phyloP scores from a whole-genome alignment of 53 echinoderm and acorn worm genomes.

The Echinarachnius parma region DNA sequence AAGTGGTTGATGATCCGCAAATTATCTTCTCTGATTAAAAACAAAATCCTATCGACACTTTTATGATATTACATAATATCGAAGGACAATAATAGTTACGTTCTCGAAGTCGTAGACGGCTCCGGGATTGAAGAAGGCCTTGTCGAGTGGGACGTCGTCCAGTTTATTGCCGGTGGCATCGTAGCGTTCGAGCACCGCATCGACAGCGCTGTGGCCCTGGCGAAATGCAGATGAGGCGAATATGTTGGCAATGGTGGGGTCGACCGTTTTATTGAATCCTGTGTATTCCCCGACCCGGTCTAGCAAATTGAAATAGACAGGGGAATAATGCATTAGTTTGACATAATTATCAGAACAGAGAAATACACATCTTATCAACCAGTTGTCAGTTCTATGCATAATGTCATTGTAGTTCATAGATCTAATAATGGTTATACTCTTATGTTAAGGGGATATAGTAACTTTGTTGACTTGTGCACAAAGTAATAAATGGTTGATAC shows the following conservation, averaged over 20 bases:
- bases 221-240: constrained; percentile 77
- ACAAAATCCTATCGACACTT: too few species aligned
- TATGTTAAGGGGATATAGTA: too few species aligned
- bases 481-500: too few species aligned
- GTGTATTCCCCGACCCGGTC: constrained; percentile 11
- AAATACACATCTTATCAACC: too few species aligned
- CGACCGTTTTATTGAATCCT: constrained; percentile 38
- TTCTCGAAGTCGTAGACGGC: constrained; percentile 60
- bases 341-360: too few species aligned
- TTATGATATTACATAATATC: too few species aligned
- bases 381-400: too few species aligned
- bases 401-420: too few species aligned
- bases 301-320: not conserved
- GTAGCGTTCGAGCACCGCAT: constrained; percentile 37
- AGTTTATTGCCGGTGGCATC: not conserved
- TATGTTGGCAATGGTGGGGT: constrained; percentile 57
- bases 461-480: too few species aligned
- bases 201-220: constrained; percentile 72
- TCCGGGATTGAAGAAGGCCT: constrained; percentile 77
- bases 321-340: not conserved
- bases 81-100: constrained; percentile 7
- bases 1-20: too few species aligned
- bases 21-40: too few species aligned
- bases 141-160: constrained; percentile 32
- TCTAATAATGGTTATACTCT: too few species aligned